phyloP scores from a whole-genome alignment of 1,140 invertebrate species.

The Calycopis cecrops region DNA sequence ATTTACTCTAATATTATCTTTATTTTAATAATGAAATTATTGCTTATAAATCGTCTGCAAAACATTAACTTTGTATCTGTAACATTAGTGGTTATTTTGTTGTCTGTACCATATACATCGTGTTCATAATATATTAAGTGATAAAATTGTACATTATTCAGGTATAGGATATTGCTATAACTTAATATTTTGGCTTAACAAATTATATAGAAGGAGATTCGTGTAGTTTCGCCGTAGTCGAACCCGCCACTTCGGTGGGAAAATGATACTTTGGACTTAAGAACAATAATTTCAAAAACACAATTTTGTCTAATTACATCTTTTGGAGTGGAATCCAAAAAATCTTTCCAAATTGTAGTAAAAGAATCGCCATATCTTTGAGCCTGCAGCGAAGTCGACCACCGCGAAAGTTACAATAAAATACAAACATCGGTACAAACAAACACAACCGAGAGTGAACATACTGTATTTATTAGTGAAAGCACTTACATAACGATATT shows the following conservation, averaged over 20 bases:
- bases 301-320: too few species aligned
- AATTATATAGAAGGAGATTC: conserved; percentile 18
- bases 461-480: conserved; percentile 27
- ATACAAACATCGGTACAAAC: conserved; percentile 33
- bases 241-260: conserved; percentile 6
- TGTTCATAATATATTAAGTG: conserved; percentile 19
- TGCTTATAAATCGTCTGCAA: conserved; percentile 6
- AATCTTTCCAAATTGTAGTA: background rate
- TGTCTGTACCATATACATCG: conserved; percentile 20
- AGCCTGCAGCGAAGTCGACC: background rate
- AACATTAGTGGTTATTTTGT: conserved; percentile 7
- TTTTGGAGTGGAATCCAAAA: too few species aligned
- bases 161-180: conserved; percentile 48
- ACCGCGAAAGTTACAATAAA: conserved; percentile 15
- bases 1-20: background rate
- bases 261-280: background rate
- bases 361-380: background rate
- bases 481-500: conserved; percentile 23
- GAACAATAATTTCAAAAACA: too few species aligned
- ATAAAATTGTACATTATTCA: conserved; percentile 54
- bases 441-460: conserved; percentile 67
- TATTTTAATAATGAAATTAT: background rate
- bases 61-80: conserved; percentile 13
- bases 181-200: conserved; percentile 42
- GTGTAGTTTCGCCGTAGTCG: conserved; percentile 5